Evolutionary conservation across 2,113 vertebrate genomes (phyloP).

Genomic region (Turnix velox): DNA sequence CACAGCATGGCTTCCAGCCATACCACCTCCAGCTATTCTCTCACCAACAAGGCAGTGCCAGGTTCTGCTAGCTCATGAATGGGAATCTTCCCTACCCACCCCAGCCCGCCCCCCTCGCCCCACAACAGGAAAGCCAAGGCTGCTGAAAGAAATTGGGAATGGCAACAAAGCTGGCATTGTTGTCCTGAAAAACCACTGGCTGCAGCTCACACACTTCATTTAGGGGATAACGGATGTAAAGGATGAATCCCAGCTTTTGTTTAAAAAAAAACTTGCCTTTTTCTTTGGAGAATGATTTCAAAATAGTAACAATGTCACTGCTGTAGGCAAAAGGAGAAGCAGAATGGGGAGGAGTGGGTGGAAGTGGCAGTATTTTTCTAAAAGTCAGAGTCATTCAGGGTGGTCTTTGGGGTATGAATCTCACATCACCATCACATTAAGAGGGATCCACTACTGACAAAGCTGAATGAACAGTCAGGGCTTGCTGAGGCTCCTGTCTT

Average conservation of each 20-base stretch:
- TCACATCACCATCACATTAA: not conserved
- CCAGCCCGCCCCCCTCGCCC: not conserved
- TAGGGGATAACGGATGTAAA: not conserved
- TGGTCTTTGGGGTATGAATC: not conserved
- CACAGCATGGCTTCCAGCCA: slow-evolving; percentile 19
- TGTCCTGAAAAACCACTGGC: slow-evolving; percentile 17
- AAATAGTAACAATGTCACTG: slow-evolving; percentile 19
- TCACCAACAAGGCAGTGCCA: slow-evolving; percentile 25
- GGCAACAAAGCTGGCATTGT: slow-evolving; percentile 48
- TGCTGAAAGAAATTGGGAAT: slow-evolving; percentile 14
- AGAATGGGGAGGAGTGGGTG: not conserved
- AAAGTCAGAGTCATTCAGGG: not conserved
- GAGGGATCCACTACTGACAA: not conserved
- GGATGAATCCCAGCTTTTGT: slow-evolving; percentile 41
- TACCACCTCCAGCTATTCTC: not conserved
- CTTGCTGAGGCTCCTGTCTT: not conserved
- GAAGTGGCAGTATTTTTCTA: not conserved
- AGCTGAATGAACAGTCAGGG: not conserved
- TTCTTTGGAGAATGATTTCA: not conserved
- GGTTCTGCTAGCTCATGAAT: slow-evolving; percentile 22
- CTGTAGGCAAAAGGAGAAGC: not conserved
- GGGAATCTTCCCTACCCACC: slow-evolving; percentile 5
- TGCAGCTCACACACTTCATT: not conserved
- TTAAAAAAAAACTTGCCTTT: not conserved
- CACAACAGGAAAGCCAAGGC: slow-evolving; percentile 10